phyloP scores from a whole-genome alignment of 2,797 vertebrate species.

The Galaxias olidus region DNA sequence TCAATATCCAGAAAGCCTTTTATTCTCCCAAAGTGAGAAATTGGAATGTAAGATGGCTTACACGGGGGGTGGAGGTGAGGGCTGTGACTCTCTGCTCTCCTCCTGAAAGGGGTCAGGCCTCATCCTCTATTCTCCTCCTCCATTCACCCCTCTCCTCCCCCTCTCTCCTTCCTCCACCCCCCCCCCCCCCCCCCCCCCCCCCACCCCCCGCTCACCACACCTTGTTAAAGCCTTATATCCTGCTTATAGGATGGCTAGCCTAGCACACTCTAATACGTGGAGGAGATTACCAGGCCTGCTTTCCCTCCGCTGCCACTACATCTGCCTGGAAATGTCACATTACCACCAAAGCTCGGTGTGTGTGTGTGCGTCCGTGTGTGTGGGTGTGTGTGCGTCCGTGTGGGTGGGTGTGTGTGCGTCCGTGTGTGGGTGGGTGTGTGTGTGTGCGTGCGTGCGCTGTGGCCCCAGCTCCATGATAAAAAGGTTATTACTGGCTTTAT shows the following conservation, averaged over 20 bases:
- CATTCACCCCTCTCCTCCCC: background rate
- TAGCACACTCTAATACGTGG: conserved; percentile 54
- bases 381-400: too few relatives aligned
- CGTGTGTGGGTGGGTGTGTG: too few relatives aligned
- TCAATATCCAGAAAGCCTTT: conserved; percentile 5
- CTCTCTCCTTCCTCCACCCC: background rate
- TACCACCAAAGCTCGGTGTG: conserved; percentile 5
- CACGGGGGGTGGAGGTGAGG: background rate
- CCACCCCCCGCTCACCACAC: conserved; percentile 31
- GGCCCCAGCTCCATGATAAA: conserved; percentile 39
- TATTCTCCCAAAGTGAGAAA: conserved; percentile 48
- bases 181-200: background rate
- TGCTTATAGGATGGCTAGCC: conserved; percentile 40
- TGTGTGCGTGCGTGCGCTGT: conserved; percentile 10
- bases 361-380: too few relatives aligned
- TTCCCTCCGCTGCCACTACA: conserved; percentile 20
- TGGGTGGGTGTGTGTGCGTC: too few relatives aligned
- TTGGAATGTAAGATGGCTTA: conserved; percentile 30
- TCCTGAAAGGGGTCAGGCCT: conserved; percentile 64
- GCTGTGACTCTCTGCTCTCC: conserved; percentile 52
- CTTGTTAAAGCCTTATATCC: conserved; percentile 64
- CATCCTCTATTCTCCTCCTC: conserved; percentile 63
- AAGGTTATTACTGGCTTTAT: conserved; percentile 57
- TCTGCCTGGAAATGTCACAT: conserved; percentile 51
- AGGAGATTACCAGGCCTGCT: conserved; percentile 52